These are phyloP conservation scores for Neosilurus hyrtlii DNA, from an alignment of 2,797 vertebrate genomes.

Conservation along the genomic window DNA sequence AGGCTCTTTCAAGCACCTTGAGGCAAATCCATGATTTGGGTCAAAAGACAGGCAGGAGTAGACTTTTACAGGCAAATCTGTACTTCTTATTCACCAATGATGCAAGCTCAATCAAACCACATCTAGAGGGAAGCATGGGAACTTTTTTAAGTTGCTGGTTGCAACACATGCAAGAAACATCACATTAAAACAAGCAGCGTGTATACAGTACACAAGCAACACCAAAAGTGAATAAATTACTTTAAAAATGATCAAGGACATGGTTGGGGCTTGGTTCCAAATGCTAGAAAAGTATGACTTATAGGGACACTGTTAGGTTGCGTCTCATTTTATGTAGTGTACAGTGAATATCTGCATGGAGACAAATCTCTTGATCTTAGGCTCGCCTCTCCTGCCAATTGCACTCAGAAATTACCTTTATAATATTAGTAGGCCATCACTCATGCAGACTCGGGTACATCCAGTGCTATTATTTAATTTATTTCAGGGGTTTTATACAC, in stretches of 20 bases:
- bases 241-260: not conserved
- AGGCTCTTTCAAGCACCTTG: slow-evolving; percentile 1
- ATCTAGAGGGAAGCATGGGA: not conserved
- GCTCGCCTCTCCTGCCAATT: too few species aligned
- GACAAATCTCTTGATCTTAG: too few species aligned
- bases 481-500: too few species aligned
- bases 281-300: not conserved
- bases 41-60: not conserved
- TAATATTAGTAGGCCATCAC: too few species aligned
- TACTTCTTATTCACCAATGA: not conserved
- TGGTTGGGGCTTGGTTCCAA: not conserved
- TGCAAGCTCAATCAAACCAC: not conserved
- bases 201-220: not conserved
- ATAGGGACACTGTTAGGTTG: not conserved
- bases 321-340: too few species aligned
- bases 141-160: not conserved
- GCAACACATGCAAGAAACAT: not conserved
- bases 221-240: not conserved
- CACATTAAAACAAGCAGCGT: not conserved
- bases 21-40: not conserved
- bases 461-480: too few species aligned
- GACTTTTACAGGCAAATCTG: not conserved
- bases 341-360: too few species aligned
- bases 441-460: too few species aligned
- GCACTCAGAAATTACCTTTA: too few species aligned